These are phyloP conservation scores for Tenrec ecaudatus DNA, from an alignment of 2,113 vertebrate genomes.

Conservation along the genomic window DNA sequence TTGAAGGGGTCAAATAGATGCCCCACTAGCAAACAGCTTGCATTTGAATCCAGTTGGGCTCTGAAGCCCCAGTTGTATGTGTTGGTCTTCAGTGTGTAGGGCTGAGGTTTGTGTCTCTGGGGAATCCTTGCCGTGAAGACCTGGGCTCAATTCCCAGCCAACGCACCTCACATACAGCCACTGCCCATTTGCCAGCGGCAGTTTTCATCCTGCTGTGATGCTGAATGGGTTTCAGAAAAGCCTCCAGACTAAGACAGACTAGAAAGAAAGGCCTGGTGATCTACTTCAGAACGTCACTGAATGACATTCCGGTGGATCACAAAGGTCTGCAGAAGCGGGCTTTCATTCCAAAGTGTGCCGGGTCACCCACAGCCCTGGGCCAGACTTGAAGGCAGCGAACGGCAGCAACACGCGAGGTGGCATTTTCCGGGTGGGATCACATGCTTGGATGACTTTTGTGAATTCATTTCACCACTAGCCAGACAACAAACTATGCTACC, in stretches of 20 bases:
- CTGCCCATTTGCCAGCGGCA: background rate
- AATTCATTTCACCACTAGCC: background rate
- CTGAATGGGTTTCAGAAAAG: too few species aligned
- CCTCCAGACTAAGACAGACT: background rate
- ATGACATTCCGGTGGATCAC: background rate
- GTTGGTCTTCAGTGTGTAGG: background rate
- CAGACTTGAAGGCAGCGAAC: background rate
- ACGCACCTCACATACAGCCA: background rate
- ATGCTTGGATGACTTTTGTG: background rate
- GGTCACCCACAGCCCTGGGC: background rate
- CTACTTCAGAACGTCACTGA: too few species aligned
- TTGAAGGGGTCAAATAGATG: background rate
- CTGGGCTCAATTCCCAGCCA: background rate
- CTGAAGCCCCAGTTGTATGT: background rate
- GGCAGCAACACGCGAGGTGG: background rate
- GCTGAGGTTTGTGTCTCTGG: background rate
- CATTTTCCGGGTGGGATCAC: slow-evolving; percentile 35
- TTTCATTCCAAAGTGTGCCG: background rate
- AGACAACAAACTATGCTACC: background rate
- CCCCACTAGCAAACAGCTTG: background rate
- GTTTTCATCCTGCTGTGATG: background rate
- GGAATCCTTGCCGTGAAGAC: background rate
- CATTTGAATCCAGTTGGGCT: background rate
- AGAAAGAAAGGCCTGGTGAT: background rate
- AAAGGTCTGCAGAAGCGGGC: background rate